These are phyloP conservation scores for Melanargia galathea DNA, from an alignment of 2,888 invertebrate genomes.

Conservation along the genomic window DNA sequence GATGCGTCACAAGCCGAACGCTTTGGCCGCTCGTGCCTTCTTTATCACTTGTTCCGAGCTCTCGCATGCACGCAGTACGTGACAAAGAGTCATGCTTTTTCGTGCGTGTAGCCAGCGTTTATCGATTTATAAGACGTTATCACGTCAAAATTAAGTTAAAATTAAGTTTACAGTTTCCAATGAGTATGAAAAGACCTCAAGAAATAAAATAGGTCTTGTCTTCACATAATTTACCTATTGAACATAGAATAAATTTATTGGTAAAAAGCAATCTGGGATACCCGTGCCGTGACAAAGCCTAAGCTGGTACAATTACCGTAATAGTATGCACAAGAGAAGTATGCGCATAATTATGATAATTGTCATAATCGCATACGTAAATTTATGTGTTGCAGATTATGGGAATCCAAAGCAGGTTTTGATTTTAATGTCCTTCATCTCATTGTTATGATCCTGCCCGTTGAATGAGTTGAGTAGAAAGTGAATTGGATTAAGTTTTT, in stretches of 20 bases:
- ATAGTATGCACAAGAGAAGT: slow-evolving; percentile 23
- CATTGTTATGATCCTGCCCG: not conserved
- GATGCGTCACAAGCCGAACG: too few relatives aligned
- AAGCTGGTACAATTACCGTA: slow-evolving; percentile 22
- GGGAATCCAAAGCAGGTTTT: slow-evolving; percentile 7
- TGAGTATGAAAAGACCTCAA: slow-evolving; percentile 38
- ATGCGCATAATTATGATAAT: slow-evolving; percentile 18
- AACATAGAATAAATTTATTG: slow-evolving; percentile 46
- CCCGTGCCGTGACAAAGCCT: slow-evolving; percentile 46
- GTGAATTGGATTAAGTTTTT: not conserved
- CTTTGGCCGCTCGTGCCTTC: too few relatives aligned
- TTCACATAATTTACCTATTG: slow-evolving; percentile 44
- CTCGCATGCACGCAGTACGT: too few relatives aligned
- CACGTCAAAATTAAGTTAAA: too few relatives aligned
- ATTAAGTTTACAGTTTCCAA: not conserved
- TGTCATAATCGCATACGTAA: slow-evolving; percentile 9
- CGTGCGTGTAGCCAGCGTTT: too few relatives aligned
- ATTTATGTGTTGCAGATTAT: slow-evolving; percentile 12
- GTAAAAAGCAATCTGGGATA: slow-evolving; percentile 44
- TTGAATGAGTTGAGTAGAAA: not conserved
- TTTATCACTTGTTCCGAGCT: too few relatives aligned
- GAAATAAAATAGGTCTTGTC: slow-evolving; percentile 40
- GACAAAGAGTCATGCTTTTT: too few relatives aligned
- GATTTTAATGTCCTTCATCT: not conserved
- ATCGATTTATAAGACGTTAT: too few relatives aligned